Evolutionary conservation across 2,797 vertebrate species (phyloP).

Genomic region (Nyctalus aviator): DNA sequence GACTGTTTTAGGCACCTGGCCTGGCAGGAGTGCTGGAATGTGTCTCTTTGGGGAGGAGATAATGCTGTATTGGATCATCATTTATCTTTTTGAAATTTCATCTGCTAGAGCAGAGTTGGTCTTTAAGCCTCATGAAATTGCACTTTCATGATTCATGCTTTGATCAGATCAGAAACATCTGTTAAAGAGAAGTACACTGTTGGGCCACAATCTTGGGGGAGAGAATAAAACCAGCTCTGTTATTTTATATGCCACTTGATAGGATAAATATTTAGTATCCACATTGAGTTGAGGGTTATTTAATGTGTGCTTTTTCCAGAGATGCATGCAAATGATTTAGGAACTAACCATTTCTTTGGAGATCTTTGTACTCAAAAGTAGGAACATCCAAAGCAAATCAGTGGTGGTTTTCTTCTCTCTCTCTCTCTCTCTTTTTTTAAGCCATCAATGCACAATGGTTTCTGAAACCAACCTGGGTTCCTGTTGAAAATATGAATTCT

Average conservation of each 20-base stretch:
- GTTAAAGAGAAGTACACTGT: not conserved
- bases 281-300: not conserved
- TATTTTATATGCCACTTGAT: constrained; percentile 1
- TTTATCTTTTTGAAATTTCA: constrained; percentile 1
- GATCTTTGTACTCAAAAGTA: constrained; percentile 9
- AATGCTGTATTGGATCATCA: not conserved
- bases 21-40: not conserved
- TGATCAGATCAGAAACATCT: constrained; percentile 15
- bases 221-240: not conserved
- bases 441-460: not conserved
- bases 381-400: not conserved
- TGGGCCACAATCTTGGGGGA: not conserved
- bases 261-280: not conserved
- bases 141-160: not conserved
- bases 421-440: not conserved
- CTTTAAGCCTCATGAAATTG: not conserved
- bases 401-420: not conserved
- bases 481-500: constrained; percentile 49
- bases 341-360: not conserved
- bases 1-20: too few species aligned
- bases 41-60: not conserved
- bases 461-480: constrained; percentile 35
- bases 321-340: not conserved
- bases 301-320: not conserved
- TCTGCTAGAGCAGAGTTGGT: not conserved